A percentile compares a stretch with the other conserved stretches of the same genome.
phyloP scores from a whole-genome alignment of 2,113 vertebrate species.

The Mobula hypostoma region DNA sequence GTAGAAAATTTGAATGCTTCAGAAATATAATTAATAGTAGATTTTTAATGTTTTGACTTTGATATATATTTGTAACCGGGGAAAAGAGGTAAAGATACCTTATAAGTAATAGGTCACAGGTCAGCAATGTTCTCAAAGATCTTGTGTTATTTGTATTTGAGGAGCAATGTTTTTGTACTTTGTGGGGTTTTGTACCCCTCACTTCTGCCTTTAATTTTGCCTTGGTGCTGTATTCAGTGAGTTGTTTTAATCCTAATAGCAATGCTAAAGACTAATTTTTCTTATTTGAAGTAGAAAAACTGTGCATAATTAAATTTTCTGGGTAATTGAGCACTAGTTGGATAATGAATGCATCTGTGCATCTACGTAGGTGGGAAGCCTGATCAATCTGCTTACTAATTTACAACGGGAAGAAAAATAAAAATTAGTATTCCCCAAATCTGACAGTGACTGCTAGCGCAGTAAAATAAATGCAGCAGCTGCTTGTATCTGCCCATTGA shows the following conservation, averaged over 20 bases:
- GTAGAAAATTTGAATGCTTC: too few relatives aligned
- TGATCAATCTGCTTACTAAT: constrained; percentile 23
- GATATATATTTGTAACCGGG: too few relatives aligned
- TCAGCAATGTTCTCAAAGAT: too few relatives aligned
- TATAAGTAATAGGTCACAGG: too few relatives aligned
- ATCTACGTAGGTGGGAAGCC: constrained; percentile 36
- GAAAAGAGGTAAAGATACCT: too few relatives aligned
- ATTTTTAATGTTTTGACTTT: too few relatives aligned
- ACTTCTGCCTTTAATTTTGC: neutral
- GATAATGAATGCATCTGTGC: constrained; percentile 38
- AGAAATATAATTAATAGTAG: too few relatives aligned
- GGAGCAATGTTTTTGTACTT: neutral
- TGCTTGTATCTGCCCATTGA: neutral
- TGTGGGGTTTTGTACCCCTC: neutral
- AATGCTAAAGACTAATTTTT: neutral
- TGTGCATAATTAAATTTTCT: constrained; percentile 40
- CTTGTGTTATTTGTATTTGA: neutral
- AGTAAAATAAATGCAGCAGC: constrained; percentile 11
- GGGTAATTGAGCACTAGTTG: constrained; percentile 40
- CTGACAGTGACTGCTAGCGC: neutral
- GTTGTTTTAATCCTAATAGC: neutral
- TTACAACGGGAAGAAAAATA: constrained; percentile 2
- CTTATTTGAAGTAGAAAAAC: constrained; percentile 9
- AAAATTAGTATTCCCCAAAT: constrained; percentile 12
- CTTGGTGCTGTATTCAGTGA: neutral